These are phyloP conservation scores for Gambusia yucatana DNA, from an alignment of 2,797 vertebrate species.

Conservation along the genomic window DNA sequence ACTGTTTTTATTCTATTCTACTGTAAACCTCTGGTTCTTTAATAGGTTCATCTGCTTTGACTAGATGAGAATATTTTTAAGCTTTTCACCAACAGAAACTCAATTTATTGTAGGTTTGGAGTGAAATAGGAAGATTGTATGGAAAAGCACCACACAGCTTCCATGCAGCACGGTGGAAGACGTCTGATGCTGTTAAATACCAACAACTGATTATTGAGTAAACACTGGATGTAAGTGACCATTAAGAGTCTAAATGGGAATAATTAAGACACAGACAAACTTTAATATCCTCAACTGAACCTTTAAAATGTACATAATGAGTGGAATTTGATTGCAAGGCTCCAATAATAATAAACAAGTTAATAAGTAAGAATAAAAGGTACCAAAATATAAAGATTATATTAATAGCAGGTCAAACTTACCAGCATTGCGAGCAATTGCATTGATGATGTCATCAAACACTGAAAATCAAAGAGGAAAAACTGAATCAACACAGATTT, in stretches of 20 bases:
- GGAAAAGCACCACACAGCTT: background rate
- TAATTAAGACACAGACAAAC: background rate
- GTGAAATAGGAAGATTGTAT: background rate
- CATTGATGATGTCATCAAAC: conserved; percentile 93
- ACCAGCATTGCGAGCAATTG: conserved; percentile 90
- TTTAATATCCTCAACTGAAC: too few species aligned
- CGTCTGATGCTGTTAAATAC: background rate
- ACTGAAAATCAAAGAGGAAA: conserved; percentile 76
- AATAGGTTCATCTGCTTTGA: background rate
- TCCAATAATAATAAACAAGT: too few species aligned
- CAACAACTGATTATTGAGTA: background rate
- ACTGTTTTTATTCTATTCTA: background rate
- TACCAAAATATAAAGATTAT: too few species aligned
- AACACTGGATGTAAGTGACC: background rate
- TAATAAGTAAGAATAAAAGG: too few species aligned
- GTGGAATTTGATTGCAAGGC: too few species aligned
- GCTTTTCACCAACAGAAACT: background rate
- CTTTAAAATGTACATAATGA: too few species aligned
- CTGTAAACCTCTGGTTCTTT: background rate
- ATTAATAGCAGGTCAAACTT: conserved; percentile 29
- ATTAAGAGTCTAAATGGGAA: background rate
- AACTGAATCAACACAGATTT: background rate
- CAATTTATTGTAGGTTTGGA: background rate
- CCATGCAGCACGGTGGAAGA: background rate
- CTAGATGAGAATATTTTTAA: background rate